Evolutionary conservation across 2,888 invertebrate genomes (phyloP).

Genomic region (Ormyrus nitidulus): DNA sequence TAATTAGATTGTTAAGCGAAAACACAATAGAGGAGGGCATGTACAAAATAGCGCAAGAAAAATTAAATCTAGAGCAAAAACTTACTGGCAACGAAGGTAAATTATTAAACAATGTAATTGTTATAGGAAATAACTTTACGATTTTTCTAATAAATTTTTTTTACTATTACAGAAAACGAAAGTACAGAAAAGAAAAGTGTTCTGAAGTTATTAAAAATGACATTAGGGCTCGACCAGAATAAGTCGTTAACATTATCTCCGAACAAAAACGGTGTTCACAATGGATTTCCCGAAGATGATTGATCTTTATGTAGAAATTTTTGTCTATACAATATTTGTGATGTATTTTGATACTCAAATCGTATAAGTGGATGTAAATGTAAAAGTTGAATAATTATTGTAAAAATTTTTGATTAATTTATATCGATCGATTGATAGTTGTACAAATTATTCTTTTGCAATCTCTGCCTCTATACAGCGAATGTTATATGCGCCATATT

Average conservation of each 20-base stretch:
- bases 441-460: conserved; percentile 44
- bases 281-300: conserved; percentile 39
- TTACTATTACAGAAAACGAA: conserved; percentile 80
- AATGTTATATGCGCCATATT: conserved; percentile 27
- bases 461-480: conserved; percentile 22
- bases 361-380: conserved; percentile 4
- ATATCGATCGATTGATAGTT: conserved; percentile 19
- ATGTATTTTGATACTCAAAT: conserved; percentile 47
- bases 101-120: not conserved
- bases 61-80: conserved; percentile 93
- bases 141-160: conserved; percentile 18
- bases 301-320: conserved; percentile 32
- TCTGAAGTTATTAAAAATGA: conserved; percentile 86
- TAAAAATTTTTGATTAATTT: conserved; percentile 33
- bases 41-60: conserved; percentile 91
- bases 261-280: conserved; percentile 42
- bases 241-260: conserved; percentile 49
- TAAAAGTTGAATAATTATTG: not conserved
- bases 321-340: conserved; percentile 41
- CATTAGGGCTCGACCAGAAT: conserved; percentile 74
- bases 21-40: conserved; percentile 96
- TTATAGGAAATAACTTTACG: not conserved
- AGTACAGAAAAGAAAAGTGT: conserved; percentile 87
- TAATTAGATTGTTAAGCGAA: conserved; percentile 89
- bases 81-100: conserved; percentile 82